Base-by-base conservation (phyloP, 2,888 invertebrate species). In the Stenolophus ochropezus region DNA sequence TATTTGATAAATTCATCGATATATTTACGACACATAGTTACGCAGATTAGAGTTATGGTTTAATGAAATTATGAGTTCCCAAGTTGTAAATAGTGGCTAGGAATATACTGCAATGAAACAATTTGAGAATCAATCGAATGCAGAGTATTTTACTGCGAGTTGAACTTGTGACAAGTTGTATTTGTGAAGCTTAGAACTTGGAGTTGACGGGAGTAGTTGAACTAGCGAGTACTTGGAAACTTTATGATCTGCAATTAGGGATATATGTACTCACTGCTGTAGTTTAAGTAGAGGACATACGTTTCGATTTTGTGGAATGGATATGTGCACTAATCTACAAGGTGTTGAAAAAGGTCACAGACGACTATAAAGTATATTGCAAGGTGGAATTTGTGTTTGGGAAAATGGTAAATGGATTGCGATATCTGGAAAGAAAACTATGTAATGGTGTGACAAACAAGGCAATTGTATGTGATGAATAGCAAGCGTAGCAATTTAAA, bases 171-270 rank as follows among this genome's bases (percentile, higher is more conserved):
- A 42, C 33, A 42, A 42, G 33, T 42, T 42, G 33, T 42, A 42
- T 42, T 42, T 42, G 33, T 42, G 11, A 42, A 42, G 33, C 33
- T 42, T 42, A 42, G 33, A 42, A 42, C 33, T 42, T 42, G 33
- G 11, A 42, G 11, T 18, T 69, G 27, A 33, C 8, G 27, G 5
- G 33, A 27, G 61, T 21, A n/a, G 61, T 42, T 42, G 33, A 42
- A 42, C 33, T 42, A 42, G 33, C 56, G 11, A 56, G 56, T 20
- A 56, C 56, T 56, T 21, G 18, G 56, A 21, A 56, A 56, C 20
- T 56, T 56, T 56, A 56, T 56, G 56, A 56, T 56, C 56, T 21
- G 56, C 56, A 56, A 56, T 56, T 56, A 56, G 56, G 56, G 56
- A 56, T 56, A 56, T 56, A 56, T 56, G 56, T 21, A 21, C 18